Conservation (phyloP, 2,888 invertebrate species). For the Morpho deidamia region DNA sequence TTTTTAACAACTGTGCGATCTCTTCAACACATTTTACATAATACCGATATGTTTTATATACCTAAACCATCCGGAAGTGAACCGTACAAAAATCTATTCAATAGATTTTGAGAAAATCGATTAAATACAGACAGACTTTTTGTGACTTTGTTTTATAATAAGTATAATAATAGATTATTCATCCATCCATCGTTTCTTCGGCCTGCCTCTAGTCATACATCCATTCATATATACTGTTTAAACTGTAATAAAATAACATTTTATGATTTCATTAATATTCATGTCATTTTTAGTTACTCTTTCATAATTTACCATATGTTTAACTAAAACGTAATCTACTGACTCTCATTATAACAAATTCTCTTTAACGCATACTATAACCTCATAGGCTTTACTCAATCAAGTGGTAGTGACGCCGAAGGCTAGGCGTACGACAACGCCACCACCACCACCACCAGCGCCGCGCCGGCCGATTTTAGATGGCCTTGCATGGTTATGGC, state of each 20-base stretch:
- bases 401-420: constrained; percentile 79
- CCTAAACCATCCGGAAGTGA: no score
- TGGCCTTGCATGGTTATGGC: constrained; percentile 79
- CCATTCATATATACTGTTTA: no score
- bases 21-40: no score
- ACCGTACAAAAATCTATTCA: no score
- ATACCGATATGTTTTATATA: no score
- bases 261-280: not conserved
- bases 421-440: constrained; percentile 59
- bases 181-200: no score
- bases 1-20: no score
- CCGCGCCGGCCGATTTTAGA: constrained; percentile 72
- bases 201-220: no score
- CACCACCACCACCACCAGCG: constrained; percentile 63
- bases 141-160: no score
- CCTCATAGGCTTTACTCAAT: constrained; percentile 75
- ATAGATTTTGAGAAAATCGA: no score
- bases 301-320: not conserved
- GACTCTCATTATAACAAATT: not conserved
- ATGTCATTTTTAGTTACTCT: not conserved
- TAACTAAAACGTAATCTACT: not conserved
- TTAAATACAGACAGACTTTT: no score
- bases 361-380: constrained; percentile 44
- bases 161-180: no score
- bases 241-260: not conserved